phyloP scores from a whole-genome alignment of 2,113 vertebrate species.

The Sminthopsis crassicaudata region DNA sequence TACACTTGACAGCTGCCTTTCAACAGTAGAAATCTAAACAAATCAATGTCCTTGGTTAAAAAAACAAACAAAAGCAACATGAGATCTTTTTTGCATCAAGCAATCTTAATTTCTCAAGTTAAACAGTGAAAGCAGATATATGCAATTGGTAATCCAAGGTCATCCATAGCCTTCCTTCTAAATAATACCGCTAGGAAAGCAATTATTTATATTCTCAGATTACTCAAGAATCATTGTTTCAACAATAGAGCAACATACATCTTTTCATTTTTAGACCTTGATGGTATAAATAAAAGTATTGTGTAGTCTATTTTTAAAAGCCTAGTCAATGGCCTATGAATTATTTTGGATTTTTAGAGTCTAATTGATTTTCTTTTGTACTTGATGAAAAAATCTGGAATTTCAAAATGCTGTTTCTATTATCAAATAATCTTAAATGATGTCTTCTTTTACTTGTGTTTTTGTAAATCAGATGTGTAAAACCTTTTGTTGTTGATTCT shows the following conservation, averaged over 20 bases:
- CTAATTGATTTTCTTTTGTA: constrained; percentile 41
- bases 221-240: constrained; percentile 63
- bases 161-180: constrained; percentile 39
- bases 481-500: constrained; percentile 87
- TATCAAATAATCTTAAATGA: constrained; percentile 52
- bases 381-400: constrained; percentile 15
- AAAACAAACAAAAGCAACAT: constrained; percentile 49
- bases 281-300: constrained; percentile 60
- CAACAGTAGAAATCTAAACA: constrained; percentile 15
- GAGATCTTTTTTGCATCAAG: constrained; percentile 26
- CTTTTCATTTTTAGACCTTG: constrained; percentile 65
- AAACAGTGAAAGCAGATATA: constrained; percentile 46
- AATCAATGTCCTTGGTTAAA: constrained; percentile 39
- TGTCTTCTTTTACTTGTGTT: constrained; percentile 71
- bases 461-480: constrained; percentile 81
- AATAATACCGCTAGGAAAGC: constrained; percentile 64
- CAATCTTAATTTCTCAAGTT: constrained; percentile 9
- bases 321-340: not conserved
- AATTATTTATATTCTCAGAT: constrained; percentile 59
- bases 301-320: constrained; percentile 53
- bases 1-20: constrained; percentile 26
- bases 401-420: not conserved
- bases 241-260: constrained; percentile 47
- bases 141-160: constrained; percentile 49
- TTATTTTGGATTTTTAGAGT: constrained; percentile 60